Base-by-base conservation (phyloP, 2,797 vertebrate species). In the Petrocephalus schoutedeni region DNA sequence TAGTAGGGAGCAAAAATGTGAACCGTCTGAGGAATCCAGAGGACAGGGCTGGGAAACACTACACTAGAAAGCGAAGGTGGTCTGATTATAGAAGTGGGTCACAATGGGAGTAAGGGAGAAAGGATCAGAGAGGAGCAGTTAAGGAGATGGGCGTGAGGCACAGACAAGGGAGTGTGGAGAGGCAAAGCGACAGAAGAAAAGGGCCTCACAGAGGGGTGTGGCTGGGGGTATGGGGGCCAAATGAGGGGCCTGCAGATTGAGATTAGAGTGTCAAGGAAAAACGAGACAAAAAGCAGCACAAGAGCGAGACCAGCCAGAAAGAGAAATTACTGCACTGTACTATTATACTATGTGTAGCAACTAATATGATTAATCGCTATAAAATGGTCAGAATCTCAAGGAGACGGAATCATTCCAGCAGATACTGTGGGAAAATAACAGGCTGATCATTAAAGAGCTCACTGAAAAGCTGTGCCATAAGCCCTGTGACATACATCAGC, bases 221-320 rank as follows among this genome's bases (percentile, higher is more conserved):
- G 85, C 21, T 59, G 56, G 41, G 56, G 56, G 32, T n/a, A 36
- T 36, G 16, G 85, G 32, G 14, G 14, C 19, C 28, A 54, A 86
- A 86, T 86, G 53, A 86, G 5, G 23, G 56, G 54, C 56, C 28
- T 86, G 85, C 85, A 86, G 85, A 41, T 23, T 36, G 6, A 86
- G 85, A 86, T 86, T 86, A 86, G 85, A 86, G 85, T 84, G n/a
- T 14, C 8, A 54, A 77, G 32, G 4, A 53, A 53, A 51, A 54
- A 3, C 1, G 49, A 58, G 54, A 54, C n/a, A 86, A 58, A 58
- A 41, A 58, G 56, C 5, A 41, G 83, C 12, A 19, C 83, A 54
- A 85, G 12, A 57, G 54, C 51, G 28, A 85, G 51, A 85, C 45
- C 82, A 56, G 23, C 10, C 54, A 53, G 51, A 9, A 10, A 85